Evolutionary conservation across 2,888 invertebrate genomes (phyloP), one percentile per base, ranked within the genome.

Genomic region (Scaptomyza tumidula): DNA sequence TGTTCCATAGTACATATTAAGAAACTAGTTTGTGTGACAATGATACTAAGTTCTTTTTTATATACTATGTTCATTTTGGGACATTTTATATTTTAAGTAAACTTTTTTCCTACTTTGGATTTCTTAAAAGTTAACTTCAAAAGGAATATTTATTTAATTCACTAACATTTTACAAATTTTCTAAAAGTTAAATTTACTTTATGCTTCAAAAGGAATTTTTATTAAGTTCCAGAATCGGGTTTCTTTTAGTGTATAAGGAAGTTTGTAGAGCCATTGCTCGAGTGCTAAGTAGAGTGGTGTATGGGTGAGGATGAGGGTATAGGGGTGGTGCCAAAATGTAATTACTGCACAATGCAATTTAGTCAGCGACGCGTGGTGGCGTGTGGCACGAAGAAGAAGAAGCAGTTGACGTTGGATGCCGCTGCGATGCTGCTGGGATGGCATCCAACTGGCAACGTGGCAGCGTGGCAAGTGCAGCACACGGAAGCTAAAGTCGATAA

Each of bases 301-400:
- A 7, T 7, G 45, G 45, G 2, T 43, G 49, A 10, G 13, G 35
- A 2, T 35, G 35, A 7, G 49, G 16, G 37, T 4, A 5, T 16
- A 14, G 2, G 31, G 33, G 10, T 1, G 24, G 13, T n/a, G 69
- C 77, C 58, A 88, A 85, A 85, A 85, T 88, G 86, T 85, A 85
- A 85, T 85, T 85, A 85, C 83, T 75, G 80, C 88, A 88, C 84
- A 85, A 85, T 85, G 84, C 88, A 85, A 85, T 88, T 85, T 83
- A 83, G 81, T 62, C 64, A 71, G 75, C 61, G 70, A 68, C 65
- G 64, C 60, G 59, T 50, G 56, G 61, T 54, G 61, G 72, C 49
- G 56, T 74, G 59, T n/a, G 43, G 39, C 39, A 39, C 2, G 39
- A 10, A 33, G 33, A 31, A 31, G 14, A 24, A 43, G 11, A 50